Percentiles rank a stretch among this genome's conserved stretches.
These are phyloP conservation scores for Antennarius striatus DNA, from an alignment of 2,113 vertebrate genomes.

Conservation along the genomic window DNA sequence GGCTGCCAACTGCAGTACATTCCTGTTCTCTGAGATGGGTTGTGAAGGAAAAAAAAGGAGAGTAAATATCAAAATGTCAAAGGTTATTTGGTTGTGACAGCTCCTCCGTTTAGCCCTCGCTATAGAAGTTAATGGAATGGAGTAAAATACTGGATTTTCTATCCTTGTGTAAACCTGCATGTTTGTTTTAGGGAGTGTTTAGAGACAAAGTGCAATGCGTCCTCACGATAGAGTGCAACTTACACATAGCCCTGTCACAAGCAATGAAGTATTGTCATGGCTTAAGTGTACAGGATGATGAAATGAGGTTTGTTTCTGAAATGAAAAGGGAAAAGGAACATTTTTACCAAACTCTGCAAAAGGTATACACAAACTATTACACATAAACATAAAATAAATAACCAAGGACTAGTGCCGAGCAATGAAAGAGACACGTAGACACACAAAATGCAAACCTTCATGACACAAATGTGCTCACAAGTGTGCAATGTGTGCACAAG, in stretches of 20 bases:
- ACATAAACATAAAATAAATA: too few species aligned
- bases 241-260: background rate
- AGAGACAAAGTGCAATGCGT: background rate
- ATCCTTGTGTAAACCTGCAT: background rate
- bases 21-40: background rate
- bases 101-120: background rate
- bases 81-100: slow-evolving; percentile 10
- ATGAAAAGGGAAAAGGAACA: background rate
- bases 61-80: slow-evolving; percentile 19
- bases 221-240: slow-evolving; percentile 7
- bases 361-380: background rate
- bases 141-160: background rate
- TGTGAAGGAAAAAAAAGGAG: slow-evolving; percentile 5
- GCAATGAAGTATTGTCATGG: background rate
- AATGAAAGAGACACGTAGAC: too few species aligned
- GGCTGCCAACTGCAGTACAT: slow-evolving; percentile 10
- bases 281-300: background rate
- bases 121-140: background rate
- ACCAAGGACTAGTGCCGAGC: too few species aligned
- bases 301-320: background rate
- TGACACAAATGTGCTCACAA: too few species aligned
- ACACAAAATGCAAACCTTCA: background rate
- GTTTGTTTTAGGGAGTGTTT: slow-evolving; percentile 12
- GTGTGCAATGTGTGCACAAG: background rate
- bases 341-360: background rate